phyloP scores from a whole-genome alignment of 2,113 vertebrate genomes.

The Dicrurus megarhynchus region DNA sequence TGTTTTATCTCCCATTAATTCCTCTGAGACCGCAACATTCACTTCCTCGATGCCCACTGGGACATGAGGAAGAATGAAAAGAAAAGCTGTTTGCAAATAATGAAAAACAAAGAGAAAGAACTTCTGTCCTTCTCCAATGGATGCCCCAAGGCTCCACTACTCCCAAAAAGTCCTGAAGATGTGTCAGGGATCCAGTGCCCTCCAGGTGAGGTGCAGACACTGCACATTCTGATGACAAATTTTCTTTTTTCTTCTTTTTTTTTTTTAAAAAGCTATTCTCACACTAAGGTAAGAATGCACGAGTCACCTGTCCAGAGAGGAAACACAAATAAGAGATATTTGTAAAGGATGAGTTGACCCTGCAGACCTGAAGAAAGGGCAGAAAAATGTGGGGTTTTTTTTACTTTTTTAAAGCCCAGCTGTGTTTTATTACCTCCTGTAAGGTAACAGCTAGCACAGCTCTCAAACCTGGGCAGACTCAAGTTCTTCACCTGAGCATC shows the following conservation, averaged over 20 bases:
- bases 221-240: accelerated
- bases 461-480: background rate
- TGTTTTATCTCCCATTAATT: background rate
- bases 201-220: background rate
- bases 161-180: background rate
- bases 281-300: background rate
- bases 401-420: background rate
- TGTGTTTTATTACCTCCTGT: background rate
- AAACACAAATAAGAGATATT: background rate
- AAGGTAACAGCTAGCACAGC: background rate
- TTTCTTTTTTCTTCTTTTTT: background rate
- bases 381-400: accelerated
- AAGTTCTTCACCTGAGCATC: background rate
- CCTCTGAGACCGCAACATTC: accelerated
- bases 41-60: background rate
- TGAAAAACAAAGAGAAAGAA: background rate
- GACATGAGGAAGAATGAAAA: background rate
- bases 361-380: background rate
- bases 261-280: background rate
- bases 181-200: background rate
- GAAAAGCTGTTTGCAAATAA: background rate
- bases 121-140: background rate
- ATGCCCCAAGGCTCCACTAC: background rate
- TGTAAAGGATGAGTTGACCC: background rate
- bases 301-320: background rate